Base-by-base conservation (phyloP, 2,888 invertebrate species). In the Heliconius hortense region DNA sequence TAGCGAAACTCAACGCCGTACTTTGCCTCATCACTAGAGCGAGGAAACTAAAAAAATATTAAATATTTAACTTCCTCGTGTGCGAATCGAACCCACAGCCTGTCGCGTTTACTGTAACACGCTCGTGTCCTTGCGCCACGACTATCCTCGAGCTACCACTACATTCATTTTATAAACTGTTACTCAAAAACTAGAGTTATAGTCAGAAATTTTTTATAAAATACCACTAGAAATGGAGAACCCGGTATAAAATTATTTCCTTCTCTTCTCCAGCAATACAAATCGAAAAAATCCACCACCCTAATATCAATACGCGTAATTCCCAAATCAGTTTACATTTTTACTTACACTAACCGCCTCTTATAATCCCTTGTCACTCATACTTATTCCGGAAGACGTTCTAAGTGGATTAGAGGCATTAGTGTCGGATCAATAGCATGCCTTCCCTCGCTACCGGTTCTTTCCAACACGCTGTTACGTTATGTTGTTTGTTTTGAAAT, bases 401-500 rank as follows among this genome's bases (percentile, higher is more conserved):
- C 84, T 90, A 90, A 91, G 89, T 90, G 90, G 91, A 91, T 91
- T 90, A 90, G 82, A 84, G 82, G 90, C 83, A 89, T 91, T 90
- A 90, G 84, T 85, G 87, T 82, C 86, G 86, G 89, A 89, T 91
- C 90, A 89, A 91, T 90, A 88, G 85, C 84, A 86, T 80, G 80
- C 78, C 80, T 75, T 76, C 76, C 76, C 78, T 66, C 77, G 77
- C 79, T 80, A 82, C 85, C 82, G 82, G 82, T 81, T 83, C 82
- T 82, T 81, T 81, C 79, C 74, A 76, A 64, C 39, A 79, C 78
- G 78, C 77, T 79, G 79, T 79, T 68, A 76, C 75, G 73, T 69
- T 71, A 73, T 62, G 73, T 77, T 75, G 66, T 53, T 59, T 73
- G 13, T 60, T 62, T 56, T 60, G 67, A 73, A 39, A 67, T 68